phyloP scores from a whole-genome alignment of 2,888 invertebrate genomes.

The Noctua janthina region DNA sequence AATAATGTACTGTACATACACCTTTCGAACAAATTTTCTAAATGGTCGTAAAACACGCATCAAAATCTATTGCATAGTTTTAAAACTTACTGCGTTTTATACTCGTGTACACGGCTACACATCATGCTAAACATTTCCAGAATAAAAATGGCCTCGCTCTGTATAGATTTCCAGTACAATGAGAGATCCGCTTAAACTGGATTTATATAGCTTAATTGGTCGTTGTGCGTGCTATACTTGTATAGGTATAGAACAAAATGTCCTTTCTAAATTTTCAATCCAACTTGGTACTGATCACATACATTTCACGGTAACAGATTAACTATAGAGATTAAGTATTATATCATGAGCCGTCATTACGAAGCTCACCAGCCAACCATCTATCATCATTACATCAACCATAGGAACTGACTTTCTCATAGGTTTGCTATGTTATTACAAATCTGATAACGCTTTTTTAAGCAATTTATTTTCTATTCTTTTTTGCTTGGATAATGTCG shows the following conservation, averaged over 20 bases:
- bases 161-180: background rate
- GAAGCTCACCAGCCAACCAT: constrained; percentile 45
- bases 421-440: constrained; percentile 45
- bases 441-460: constrained; percentile 60
- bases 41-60: background rate
- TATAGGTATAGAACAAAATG: background rate
- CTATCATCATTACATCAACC: constrained; percentile 62
- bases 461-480: constrained; percentile 47
- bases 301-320: constrained; percentile 43
- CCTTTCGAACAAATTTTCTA: background rate
- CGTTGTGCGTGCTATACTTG: background rate
- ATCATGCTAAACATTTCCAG: too few relatives aligned
- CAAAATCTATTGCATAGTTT: background rate
- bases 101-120: background rate
- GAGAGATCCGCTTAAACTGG: too few relatives aligned
- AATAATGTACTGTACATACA: background rate
- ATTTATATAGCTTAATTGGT: background rate
- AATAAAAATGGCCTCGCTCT: too few relatives aligned
- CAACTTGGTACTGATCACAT: constrained; percentile 44
- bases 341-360: constrained; percentile 61
- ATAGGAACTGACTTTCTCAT: constrained; percentile 66
- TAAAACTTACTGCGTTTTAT: background rate
- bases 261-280: constrained; percentile 26
- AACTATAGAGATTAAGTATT: constrained; percentile 57
- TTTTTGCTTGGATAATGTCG: constrained; percentile 14